These are phyloP conservation scores for Marmota monax DNA, from an alignment of 2,113 vertebrate species.

Conservation along the genomic window DNA sequence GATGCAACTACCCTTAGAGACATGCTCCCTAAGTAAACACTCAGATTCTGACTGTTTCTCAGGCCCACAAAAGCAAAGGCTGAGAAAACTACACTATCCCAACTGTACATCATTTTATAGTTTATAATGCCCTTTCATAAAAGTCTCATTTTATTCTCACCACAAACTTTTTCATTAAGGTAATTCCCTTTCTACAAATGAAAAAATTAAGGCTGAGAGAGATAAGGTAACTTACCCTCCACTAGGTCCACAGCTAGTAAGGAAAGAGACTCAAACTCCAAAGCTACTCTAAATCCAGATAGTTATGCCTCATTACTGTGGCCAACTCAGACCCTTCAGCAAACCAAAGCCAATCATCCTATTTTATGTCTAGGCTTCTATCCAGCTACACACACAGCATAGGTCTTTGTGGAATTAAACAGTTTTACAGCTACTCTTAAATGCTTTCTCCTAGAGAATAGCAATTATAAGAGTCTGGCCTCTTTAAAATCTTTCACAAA, in stretches of 20 bases:
- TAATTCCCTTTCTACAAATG: slow-evolving; percentile 34
- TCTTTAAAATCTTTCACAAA: slow-evolving; percentile 50
- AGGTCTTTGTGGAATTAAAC: slow-evolving; percentile 1
- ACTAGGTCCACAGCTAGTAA: background rate
- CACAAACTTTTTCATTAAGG: background rate
- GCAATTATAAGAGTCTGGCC: background rate
- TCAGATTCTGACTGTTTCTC: slow-evolving; percentile 15
- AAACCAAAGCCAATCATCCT: background rate
- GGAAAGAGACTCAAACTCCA: background rate
- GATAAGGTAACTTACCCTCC: background rate
- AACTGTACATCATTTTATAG: background rate
- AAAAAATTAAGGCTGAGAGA: slow-evolving; percentile 27
- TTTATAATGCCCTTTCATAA: slow-evolving; percentile 26
- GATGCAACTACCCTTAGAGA: background rate
- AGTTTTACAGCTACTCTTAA: slow-evolving; percentile 29
- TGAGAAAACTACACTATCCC: background rate
- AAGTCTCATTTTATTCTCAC: background rate
- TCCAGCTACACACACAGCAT: background rate
- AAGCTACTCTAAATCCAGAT: background rate
- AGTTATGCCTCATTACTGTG: background rate
- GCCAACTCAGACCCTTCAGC: slow-evolving; percentile 35
- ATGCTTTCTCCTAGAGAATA: background rate
- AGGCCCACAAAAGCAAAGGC: background rate
- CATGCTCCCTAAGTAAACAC: background rate
- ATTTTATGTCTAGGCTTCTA: background rate